Evolutionary conservation across 2,888 invertebrate genomes (phyloP).

Genomic region (Coleophora deauratella): DNA sequence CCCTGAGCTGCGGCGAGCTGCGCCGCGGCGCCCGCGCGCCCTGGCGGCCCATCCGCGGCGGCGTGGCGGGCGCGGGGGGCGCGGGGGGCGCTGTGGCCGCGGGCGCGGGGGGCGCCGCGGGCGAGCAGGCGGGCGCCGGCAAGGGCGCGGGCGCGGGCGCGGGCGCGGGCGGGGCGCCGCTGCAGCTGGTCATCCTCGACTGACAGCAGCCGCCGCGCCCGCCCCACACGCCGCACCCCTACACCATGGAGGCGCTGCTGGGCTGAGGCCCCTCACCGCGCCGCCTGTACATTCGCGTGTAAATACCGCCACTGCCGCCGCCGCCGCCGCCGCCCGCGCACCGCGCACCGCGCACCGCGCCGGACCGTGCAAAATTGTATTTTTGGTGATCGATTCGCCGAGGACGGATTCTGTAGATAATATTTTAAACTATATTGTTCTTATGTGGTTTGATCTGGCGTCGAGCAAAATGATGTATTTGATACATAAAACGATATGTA

Average conservation of each 20-base stretch:
- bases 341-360: slow-evolving; percentile 15
- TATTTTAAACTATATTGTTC: slow-evolving; percentile 73
- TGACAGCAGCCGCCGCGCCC: slow-evolving; percentile 74
- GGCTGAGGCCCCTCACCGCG: slow-evolving; percentile 45
- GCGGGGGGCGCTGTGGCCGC: slow-evolving; percentile 47
- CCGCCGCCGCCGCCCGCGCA: slow-evolving; percentile 11
- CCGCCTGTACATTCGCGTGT: slow-evolving; percentile 46
- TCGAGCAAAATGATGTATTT: slow-evolving; percentile 72
- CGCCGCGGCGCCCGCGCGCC: slow-evolving; percentile 72
- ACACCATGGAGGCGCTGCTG: slow-evolving; percentile 79
- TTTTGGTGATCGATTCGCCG: slow-evolving; percentile 72
- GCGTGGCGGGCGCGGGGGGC: slow-evolving; percentile 70
- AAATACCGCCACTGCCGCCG: slow-evolving; percentile 31
- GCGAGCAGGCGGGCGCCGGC: slow-evolving; percentile 73
- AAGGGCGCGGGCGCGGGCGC: slow-evolving; percentile 14
- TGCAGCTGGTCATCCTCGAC: slow-evolving; percentile 83
- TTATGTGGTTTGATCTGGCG: slow-evolving; percentile 73
- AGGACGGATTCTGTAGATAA: slow-evolving; percentile 72
- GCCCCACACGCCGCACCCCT: slow-evolving; percentile 70
- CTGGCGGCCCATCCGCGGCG: slow-evolving; percentile 77
- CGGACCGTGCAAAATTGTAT: slow-evolving; percentile 51
- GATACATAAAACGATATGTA: slow-evolving; percentile 75
- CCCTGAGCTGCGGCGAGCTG: slow-evolving; percentile 84
- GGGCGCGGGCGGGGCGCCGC: slow-evolving; percentile 38
- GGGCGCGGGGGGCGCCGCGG: slow-evolving; percentile 56